Conservation (phyloP, 2,888 invertebrate genomes). For the Dusona sp. region DNA sequence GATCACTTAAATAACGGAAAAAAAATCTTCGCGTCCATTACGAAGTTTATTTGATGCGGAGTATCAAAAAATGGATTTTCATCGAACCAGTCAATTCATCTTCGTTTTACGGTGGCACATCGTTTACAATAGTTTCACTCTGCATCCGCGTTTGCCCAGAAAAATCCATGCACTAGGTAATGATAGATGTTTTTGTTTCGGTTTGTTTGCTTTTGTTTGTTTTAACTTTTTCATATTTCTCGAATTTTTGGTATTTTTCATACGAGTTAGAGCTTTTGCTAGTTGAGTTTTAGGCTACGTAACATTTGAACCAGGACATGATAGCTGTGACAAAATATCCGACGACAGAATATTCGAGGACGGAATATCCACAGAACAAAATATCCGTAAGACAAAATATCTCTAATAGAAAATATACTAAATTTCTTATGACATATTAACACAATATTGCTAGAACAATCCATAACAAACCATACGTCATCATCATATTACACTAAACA, state of each 20-base stretch:
- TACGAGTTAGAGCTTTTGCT: slow-evolving; percentile 16
- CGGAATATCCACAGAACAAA: no score
- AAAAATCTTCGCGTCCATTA: neutral
- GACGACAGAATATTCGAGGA: no score
- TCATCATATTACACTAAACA: no score
- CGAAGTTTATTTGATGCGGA: neutral
- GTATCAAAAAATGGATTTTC: neutral
- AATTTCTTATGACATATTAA: no score
- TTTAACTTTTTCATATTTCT: neutral
- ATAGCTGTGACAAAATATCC: no score
- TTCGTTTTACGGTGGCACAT: neutral
- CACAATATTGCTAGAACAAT: no score
- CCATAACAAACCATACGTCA: no score
- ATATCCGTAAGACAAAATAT: no score
- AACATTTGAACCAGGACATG: no score
- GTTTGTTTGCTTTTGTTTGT: neutral
- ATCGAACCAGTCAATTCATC: neutral
- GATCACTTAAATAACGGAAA: neutral
- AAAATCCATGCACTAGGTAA: neutral
- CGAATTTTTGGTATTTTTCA: slow-evolving; percentile 16
- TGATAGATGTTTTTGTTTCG: neutral
- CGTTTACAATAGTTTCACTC: neutral
- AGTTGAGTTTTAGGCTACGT: slow-evolving; percentile 4
- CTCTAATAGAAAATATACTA: no score
- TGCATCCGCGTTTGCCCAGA: neutral